These are phyloP conservation scores for Megalops cyprinoides DNA, from an alignment of 2,797 vertebrate species.

Conservation along the genomic window DNA sequence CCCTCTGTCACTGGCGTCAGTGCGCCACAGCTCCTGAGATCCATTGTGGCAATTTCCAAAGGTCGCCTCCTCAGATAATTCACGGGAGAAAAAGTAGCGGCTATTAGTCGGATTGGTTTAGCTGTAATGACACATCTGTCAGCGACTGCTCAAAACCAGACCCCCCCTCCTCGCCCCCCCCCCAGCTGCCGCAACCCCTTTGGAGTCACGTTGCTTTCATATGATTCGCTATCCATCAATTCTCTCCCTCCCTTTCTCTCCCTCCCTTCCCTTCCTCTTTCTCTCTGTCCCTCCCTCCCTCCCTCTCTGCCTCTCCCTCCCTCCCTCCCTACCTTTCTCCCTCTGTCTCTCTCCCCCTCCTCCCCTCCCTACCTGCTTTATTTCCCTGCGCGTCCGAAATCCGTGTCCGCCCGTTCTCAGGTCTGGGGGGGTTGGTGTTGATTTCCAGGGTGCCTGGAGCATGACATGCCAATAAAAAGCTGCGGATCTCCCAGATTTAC, in stretches of 20 bases:
- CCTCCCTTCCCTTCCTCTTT: conserved; percentile 9
- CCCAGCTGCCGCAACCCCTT: conserved; percentile 36
- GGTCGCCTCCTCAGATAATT: conserved; percentile 44
- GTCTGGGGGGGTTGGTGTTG: conserved; percentile 57
- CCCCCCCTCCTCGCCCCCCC: too few species aligned
- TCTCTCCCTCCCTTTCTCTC: conserved; percentile 46
- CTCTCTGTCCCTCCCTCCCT: not conserved
- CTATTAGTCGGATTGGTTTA: conserved; percentile 58
- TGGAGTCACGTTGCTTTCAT: not conserved
- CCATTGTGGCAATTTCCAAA: conserved; percentile 29
- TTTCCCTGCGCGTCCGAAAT: too few species aligned
- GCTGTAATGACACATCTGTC: conserved; percentile 67
- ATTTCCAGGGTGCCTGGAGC: conserved; percentile 73
- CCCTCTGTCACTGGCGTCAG: conserved; percentile 38
- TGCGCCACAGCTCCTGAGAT: conserved; percentile 45
- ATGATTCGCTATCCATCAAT: not conserved
- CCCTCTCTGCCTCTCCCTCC: conserved; percentile 58
- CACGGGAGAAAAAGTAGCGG: conserved; percentile 43
- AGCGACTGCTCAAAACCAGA: too few species aligned
- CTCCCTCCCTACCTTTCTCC: too few species aligned
- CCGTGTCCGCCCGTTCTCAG: conserved; percentile 57
- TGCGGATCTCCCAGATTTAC: conserved; percentile 74
- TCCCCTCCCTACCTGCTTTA: conserved; percentile 1
- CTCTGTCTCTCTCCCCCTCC: too few species aligned
- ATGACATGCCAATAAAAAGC: conserved; percentile 75